Base-by-base conservation (phyloP, 2,797 vertebrate genomes). In the Remorina albescens region DNA sequence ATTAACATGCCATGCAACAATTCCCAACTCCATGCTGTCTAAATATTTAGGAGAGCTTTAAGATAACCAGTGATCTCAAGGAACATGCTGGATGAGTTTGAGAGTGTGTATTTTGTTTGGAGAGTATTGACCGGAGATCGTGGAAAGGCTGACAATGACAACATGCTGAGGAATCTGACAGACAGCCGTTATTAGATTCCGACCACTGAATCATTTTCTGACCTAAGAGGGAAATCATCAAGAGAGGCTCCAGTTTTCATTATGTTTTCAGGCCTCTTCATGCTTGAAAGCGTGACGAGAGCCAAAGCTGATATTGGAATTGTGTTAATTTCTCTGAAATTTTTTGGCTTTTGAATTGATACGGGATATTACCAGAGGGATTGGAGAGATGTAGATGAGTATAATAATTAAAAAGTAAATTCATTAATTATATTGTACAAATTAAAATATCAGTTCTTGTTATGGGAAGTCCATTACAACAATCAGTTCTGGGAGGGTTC, bases 41-140 rank as follows among this genome's bases (percentile, higher is more conserved):
- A 94, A 94, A 94, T 93, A 93, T 94, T 94, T 93, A 80, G 78
- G 67, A 76, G 83, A 68, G 81, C 89, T 88, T 89, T 86, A 71
- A 76, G 90, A 92, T 84, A 92, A 91, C 81, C 58, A 44, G 87
- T 86, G 89, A 89, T 89, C 88, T 89, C 83, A 85, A 79, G 53
- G 51, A 88, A 86, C 89, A 89, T 83, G 87, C 81, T 81, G 86
- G 76, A 87, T 78, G 87, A 86, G 85, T 90, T 91, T 88, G 67
- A 73, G 62, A 77, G 62, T 86, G 89, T 90, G 86, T 92, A 80
- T 91, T 91, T 92, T 88, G 78, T 84, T 85, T 80, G 51, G 61
- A 67, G 51, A 65, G 60, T 53, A 80, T 66, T 80, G 81, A 81
- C 67, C 70, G 54, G 32, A 84, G 83, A 84, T 84, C 64, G 54